A percentile compares a stretch with the other conserved stretches of the same genome.
These are phyloP conservation scores for Pseudanteris insignis DNA, from an alignment of 2,888 invertebrate species.

Conservation along the genomic window DNA sequence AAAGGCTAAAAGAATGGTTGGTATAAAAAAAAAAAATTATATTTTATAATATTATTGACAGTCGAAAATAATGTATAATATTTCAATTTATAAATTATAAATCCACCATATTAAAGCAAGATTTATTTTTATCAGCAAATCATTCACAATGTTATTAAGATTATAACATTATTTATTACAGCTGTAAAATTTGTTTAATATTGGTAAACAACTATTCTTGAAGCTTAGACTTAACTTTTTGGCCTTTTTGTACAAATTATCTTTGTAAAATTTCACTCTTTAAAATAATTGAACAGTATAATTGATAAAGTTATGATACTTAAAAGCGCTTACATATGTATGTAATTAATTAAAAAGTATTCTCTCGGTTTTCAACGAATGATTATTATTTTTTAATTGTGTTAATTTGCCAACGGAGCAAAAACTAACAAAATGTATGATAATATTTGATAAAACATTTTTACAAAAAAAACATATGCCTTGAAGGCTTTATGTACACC, in stretches of 20 bases:
- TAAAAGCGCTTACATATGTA: constrained; percentile 43
- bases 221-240: constrained; percentile 35
- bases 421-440: constrained; percentile 40
- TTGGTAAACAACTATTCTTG: constrained; percentile 34
- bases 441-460: constrained; percentile 47
- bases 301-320: constrained; percentile 44
- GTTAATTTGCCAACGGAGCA: constrained; percentile 34
- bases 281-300: constrained; percentile 40
- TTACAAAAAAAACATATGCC: constrained; percentile 40
- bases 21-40: constrained; percentile 13
- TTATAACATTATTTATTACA: constrained; percentile 17
- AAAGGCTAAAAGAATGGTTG: constrained; percentile 29
- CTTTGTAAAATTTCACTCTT: constrained; percentile 41
- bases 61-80: too few species aligned
- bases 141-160: constrained; percentile 15
- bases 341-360: constrained; percentile 42
- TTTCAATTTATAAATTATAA: too few species aligned
- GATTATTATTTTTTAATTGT: constrained; percentile 39
- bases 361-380: constrained; percentile 42
- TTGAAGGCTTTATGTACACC: constrained; percentile 40
- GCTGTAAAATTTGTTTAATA: constrained; percentile 14
- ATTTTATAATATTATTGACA: too few species aligned
- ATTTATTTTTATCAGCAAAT: too few species aligned
- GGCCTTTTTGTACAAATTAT: constrained; percentile 45
- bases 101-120: too few species aligned